Evolutionary conservation across 2,888 invertebrate species (phyloP), one percentile per base, ranked within the genome.

Genomic region (Synergus japonicus): DNA sequence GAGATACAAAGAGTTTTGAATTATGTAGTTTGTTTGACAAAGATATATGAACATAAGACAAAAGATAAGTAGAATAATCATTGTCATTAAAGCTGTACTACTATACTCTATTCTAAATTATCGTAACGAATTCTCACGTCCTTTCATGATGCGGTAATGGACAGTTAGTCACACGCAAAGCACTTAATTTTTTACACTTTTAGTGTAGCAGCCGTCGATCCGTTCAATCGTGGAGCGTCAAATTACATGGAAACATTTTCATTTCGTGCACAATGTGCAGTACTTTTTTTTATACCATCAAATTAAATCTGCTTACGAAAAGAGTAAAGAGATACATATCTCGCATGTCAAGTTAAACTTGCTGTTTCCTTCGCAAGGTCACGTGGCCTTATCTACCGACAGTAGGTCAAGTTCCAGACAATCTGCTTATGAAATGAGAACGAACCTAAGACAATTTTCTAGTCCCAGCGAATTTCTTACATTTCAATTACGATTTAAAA

Each of bases 331-430:
- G 43, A 4, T 66, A 43, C 18, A 18, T 43, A 66, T 66, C 43
- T 66, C 66, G 18, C 43, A 63, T 22, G 1, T 63, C 29, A 63
- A 63, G 63, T 63, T 66, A 66, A 66, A n/a, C n/a, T 43, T n/a
- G 43, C 41, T 66, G 9, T 5, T 63, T 63, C 66, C 43, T 41
- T 18, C 44, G 41, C 66, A 43, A 66, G 13, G n/a, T 66, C 41
- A 15, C 1, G 9, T 66, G 43, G 43, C 10, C 43, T n/a, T 65
- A 66, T 63, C 63, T 63, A 63, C 63, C 29, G 29, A 12, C 63
- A 63, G 63, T 63, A 22, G 63, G 63, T 63, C 63, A 29, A 63
- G 63, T 63, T 63, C 29, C 63, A 63, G 63, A 29, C 29, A 63
- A 29, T 63, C 29, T 12, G 22, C 12, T 63, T 63, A 29, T 0